phyloP scores from a whole-genome alignment of 2,888 invertebrate genomes.

The Belgica antarctica region DNA sequence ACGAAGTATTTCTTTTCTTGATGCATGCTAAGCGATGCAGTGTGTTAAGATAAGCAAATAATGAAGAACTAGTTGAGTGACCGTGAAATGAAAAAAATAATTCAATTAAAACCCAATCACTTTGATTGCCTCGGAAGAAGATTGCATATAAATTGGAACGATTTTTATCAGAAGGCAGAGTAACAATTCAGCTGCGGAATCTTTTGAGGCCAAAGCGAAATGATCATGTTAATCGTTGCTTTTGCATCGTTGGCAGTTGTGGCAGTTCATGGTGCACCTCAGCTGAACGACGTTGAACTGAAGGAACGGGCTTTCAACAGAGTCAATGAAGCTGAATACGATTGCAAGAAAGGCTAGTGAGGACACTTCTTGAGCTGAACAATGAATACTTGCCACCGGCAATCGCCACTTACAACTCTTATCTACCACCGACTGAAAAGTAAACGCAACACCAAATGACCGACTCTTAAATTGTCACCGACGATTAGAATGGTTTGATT shows the following conservation, averaged over 20 bases:
- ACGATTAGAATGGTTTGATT: no score
- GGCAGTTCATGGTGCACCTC: slow-evolving; percentile 27
- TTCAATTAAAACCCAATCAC: background rate
- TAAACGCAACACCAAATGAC: no score
- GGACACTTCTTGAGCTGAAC: no score
- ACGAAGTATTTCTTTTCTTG: no score
- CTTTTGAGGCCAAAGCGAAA: background rate
- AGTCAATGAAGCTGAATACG: slow-evolving; percentile 38
- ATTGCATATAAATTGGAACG: slow-evolving; percentile 39
- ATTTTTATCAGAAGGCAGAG: slow-evolving; percentile 11
- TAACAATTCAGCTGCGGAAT: background rate
- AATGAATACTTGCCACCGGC: slow-evolving; percentile 39
- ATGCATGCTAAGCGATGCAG: no score
- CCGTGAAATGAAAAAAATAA: background rate
- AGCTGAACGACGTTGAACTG: slow-evolving; percentile 30
- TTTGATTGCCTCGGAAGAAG: background rate
- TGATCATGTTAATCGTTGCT: background rate
- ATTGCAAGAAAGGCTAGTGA: slow-evolving; percentile 40
- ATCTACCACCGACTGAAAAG: no score
- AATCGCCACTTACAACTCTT: no score
- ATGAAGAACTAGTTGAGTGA: no score
- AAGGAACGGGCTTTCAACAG: slow-evolving; percentile 7
- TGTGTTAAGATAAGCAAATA: no score
- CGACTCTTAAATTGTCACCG: no score
- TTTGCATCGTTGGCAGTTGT: slow-evolving; percentile 21